Conservation (phyloP, 2,113 vertebrate genomes). For the Sakesphorus luctuosus region DNA sequence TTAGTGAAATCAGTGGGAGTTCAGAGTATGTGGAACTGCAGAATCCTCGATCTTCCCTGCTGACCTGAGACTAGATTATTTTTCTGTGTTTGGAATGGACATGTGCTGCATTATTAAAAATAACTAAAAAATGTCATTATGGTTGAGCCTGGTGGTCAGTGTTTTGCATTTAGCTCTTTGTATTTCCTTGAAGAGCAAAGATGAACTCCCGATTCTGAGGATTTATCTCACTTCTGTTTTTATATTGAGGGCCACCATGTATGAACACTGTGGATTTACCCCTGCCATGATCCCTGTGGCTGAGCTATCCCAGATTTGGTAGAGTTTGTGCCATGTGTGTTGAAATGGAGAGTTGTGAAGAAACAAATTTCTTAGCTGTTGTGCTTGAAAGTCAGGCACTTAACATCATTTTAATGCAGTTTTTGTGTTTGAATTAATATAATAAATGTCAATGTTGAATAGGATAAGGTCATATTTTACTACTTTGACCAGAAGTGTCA, state of each 20-base stretch:
- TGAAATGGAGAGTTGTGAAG: background rate
- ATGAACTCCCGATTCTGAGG: background rate
- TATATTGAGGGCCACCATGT: background rate
- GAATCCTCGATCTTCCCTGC: background rate
- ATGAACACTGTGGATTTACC: background rate
- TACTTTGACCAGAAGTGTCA: slow-evolving; percentile 80
- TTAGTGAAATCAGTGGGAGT: slow-evolving; percentile 28
- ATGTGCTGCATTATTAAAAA: background rate
- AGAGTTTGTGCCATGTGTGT: background rate
- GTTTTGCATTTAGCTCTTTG: background rate
- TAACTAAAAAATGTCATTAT: background rate
- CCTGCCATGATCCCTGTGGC: background rate
- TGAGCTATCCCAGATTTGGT: background rate
- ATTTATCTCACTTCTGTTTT: background rate
- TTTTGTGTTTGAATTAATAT: slow-evolving; percentile 80
- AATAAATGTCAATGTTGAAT: slow-evolving; percentile 80
- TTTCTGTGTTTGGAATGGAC: background rate
- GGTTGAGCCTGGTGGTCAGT: background rate
- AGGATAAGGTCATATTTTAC: slow-evolving; percentile 83
- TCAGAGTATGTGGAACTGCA: background rate
- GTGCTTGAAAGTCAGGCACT: slow-evolving; percentile 49
- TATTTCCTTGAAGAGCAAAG: background rate
- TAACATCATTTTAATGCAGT: slow-evolving; percentile 76
- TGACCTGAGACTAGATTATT: background rate
- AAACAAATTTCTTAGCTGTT: slow-evolving; percentile 53